These are phyloP conservation scores for Sakesphorus luctuosus DNA, from an alignment of 2,113 vertebrate genomes.

Conservation along the genomic window DNA sequence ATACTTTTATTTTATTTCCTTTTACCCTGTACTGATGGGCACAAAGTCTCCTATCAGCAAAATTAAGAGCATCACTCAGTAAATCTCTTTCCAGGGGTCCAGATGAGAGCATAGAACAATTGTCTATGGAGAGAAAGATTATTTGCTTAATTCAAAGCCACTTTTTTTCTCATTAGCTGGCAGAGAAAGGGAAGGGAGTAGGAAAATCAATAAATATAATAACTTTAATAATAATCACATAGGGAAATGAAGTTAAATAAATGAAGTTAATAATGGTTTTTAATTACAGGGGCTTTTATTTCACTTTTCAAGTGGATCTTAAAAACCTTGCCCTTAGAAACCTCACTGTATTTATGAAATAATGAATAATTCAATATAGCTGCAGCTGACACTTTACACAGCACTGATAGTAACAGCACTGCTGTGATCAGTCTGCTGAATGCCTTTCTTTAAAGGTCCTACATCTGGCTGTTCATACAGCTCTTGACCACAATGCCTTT, in stretches of 20 bases:
- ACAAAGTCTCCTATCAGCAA: conserved; percentile 10
- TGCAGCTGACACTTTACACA: conserved; percentile 62
- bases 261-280: conserved; percentile 61
- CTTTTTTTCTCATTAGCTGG: conserved; percentile 50
- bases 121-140: conserved; percentile 29
- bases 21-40: background rate
- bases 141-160: conserved; percentile 39
- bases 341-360: conserved; percentile 49
- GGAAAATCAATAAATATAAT: conserved; percentile 53
- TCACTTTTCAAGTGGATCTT: conserved; percentile 54
- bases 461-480: conserved; percentile 38
- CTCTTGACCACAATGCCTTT: background rate
- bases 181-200: conserved; percentile 2
- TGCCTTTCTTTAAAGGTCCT: conserved; percentile 44
- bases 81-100: conserved; percentile 49
- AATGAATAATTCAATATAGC: conserved; percentile 71
- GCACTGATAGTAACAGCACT: conserved; percentile 35
- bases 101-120: background rate
- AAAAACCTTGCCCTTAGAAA: conserved; percentile 53
- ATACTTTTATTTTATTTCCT: conserved; percentile 43
- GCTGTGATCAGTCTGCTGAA: conserved; percentile 56
- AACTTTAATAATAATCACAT: conserved; percentile 52
- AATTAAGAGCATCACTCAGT: conserved; percentile 40
- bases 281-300: conserved; percentile 57
- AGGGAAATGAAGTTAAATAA: conserved; percentile 58